Percentiles rank a stretch among this genome's conserved stretches.
Conservation (phyloP, 2,888 invertebrate genomes). For the Hypsopygia costalis region DNA sequence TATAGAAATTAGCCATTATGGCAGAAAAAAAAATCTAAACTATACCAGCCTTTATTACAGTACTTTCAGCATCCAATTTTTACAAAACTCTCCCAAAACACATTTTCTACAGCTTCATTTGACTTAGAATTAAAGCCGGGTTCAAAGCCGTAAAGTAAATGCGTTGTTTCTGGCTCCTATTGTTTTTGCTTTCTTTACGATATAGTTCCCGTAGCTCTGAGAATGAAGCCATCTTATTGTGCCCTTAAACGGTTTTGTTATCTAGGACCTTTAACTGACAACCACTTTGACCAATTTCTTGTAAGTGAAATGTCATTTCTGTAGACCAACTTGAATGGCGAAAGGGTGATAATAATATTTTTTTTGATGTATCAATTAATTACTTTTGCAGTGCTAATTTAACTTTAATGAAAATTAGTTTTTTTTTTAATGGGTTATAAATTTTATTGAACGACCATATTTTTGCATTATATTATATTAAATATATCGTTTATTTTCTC, state of each 20-base stretch:
- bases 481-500: no score
- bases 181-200: constrained; percentile 13
- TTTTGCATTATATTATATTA: no score
- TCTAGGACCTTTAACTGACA: constrained; percentile 11
- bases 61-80: neutral
- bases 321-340: neutral
- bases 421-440: no score
- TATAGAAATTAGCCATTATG: no score
- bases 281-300: constrained; percentile 9
- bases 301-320: constrained; percentile 12
- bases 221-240: constrained; percentile 16
- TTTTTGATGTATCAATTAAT: no score
- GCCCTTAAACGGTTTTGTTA: constrained; percentile 16
- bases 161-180: neutral
- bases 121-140: neutral
- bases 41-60: no score
- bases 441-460: no score
- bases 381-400: no score
- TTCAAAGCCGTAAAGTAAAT: neutral
- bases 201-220: constrained; percentile 10
- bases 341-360: no score
- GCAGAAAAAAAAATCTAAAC: no score
- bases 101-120: neutral
- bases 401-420: no score
- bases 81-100: neutral